Evolutionary conservation across 2,797 vertebrate genomes (phyloP).

Genomic region (Ctenosaura bakeri): DNA sequence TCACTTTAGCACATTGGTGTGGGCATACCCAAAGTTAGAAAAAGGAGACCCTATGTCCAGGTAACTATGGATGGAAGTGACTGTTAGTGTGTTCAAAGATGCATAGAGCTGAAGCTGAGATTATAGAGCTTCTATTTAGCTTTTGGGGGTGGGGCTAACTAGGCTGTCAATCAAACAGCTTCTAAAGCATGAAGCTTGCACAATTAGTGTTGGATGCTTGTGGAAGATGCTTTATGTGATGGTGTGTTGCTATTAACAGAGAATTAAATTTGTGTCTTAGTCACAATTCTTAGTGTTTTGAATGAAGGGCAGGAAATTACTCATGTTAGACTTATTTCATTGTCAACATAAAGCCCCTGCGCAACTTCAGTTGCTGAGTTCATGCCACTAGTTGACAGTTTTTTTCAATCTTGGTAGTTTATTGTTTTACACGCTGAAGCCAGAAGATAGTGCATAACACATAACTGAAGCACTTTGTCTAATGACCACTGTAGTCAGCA

Average conservation of each 20-base stretch:
- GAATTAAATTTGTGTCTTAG: slow-evolving; percentile 52
- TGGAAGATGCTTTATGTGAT: slow-evolving; percentile 63
- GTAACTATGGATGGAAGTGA: slow-evolving; percentile 80
- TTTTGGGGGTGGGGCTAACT: slow-evolving; percentile 71
- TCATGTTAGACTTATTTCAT: slow-evolving; percentile 55
- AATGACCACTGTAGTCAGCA: neutral
- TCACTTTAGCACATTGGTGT: slow-evolving; percentile 86
- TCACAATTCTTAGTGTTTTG: neutral
- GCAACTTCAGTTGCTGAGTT: neutral
- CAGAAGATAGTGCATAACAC: neutral
- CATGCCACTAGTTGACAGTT: slow-evolving; percentile 11
- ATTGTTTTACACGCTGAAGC: slow-evolving; percentile 24
- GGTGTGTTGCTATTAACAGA: slow-evolving; percentile 75
- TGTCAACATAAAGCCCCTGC: slow-evolving; percentile 33
- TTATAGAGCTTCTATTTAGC: slow-evolving; percentile 76
- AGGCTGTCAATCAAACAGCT: slow-evolving; percentile 69
- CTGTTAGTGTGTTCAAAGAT: slow-evolving; percentile 66
- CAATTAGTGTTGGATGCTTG: slow-evolving; percentile 65
- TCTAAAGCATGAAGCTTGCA: slow-evolving; percentile 79
- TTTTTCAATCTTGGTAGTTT: slow-evolving; percentile 26
- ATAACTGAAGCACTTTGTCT: neutral
- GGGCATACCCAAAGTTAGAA: slow-evolving; percentile 85
- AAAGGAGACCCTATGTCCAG: slow-evolving; percentile 84
- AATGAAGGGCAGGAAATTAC: slow-evolving; percentile 4
- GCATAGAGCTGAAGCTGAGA: slow-evolving; percentile 71